phyloP scores from a whole-genome alignment of 2,113 vertebrate species.

The Platanista minor region DNA sequence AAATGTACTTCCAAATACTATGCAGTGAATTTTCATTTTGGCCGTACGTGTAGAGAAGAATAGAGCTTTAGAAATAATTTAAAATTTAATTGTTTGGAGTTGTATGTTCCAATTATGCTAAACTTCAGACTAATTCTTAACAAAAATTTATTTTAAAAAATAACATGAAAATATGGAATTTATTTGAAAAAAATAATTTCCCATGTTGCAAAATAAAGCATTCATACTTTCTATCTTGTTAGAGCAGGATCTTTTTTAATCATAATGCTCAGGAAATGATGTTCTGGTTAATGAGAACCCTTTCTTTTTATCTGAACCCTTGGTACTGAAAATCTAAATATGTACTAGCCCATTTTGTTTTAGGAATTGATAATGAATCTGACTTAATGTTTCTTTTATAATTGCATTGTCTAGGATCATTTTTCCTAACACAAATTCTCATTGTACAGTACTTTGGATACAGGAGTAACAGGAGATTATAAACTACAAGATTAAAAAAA shows the following conservation, averaged over 20 bases:
- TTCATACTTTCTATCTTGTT: slow-evolving; percentile 8
- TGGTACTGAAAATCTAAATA: background rate
- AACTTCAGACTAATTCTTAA: slow-evolving; percentile 38
- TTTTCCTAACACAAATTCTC: slow-evolving; percentile 13
- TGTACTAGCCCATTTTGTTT: background rate
- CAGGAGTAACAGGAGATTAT: background rate
- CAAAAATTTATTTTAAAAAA: slow-evolving; percentile 57
- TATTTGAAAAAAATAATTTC: slow-evolving; percentile 53
- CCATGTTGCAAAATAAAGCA: slow-evolving; percentile 55
- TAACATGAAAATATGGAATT: slow-evolving; percentile 61
- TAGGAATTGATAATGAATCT: background rate
- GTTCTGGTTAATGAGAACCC: background rate
- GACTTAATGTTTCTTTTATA: background rate
- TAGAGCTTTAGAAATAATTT: slow-evolving; percentile 32
- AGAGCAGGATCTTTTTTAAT: background rate
- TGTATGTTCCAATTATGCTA: slow-evolving; percentile 45
- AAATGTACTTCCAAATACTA: background rate
- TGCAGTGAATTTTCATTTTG: slow-evolving; percentile 23
- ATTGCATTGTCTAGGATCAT: background rate
- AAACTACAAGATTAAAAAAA: background rate
- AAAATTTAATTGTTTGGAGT: slow-evolving; percentile 25
- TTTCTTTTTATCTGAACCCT: slow-evolving; percentile 1
- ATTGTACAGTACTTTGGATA: background rate
- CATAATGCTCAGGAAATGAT: background rate
- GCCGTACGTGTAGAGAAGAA: background rate